Conservation (phyloP, 64 coral and sea anemone species). For the Dendrophyllia cribrosa region DNA sequence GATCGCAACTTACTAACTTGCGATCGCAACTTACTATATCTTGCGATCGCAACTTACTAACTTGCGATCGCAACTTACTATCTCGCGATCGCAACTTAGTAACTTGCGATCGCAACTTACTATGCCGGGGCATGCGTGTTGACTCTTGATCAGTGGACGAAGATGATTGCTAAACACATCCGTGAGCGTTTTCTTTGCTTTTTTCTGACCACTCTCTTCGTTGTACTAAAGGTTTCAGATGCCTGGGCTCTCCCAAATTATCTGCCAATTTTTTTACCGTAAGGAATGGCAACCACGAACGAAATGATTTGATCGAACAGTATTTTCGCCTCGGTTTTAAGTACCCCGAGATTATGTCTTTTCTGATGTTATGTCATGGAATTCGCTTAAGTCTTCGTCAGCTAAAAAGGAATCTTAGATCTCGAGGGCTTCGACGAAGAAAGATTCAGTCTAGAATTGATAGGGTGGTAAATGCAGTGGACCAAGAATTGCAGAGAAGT, state of each 20-base stretch:
- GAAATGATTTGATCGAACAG: too few relatives aligned
- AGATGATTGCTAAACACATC: background rate
- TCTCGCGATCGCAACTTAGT: too few relatives aligned
- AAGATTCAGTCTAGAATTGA: background rate
- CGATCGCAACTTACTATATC: background rate
- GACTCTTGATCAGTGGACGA: background rate
- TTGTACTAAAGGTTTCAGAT: background rate
- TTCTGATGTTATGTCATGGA: too few relatives aligned
- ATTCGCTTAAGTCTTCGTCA: too few relatives aligned
- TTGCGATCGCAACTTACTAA: background rate
- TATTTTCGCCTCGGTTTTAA: too few relatives aligned
- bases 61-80: background rate
- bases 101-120: background rate
- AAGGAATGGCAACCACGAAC: too few relatives aligned
- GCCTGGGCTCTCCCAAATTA: background rate
- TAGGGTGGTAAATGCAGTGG: background rate
- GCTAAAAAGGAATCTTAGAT: too few relatives aligned
- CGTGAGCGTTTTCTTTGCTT: background rate
- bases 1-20: conserved; percentile 49
- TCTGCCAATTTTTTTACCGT: too few relatives aligned
- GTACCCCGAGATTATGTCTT: too few relatives aligned
- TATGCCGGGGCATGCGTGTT: background rate
- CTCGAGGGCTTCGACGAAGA: background rate
- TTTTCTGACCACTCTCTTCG: background rate
- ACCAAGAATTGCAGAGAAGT: conserved; percentile 17